These are phyloP conservation scores for Darevskia nairensis DNA, from an alignment of 2,797 vertebrate species.

Conservation along the genomic window DNA sequence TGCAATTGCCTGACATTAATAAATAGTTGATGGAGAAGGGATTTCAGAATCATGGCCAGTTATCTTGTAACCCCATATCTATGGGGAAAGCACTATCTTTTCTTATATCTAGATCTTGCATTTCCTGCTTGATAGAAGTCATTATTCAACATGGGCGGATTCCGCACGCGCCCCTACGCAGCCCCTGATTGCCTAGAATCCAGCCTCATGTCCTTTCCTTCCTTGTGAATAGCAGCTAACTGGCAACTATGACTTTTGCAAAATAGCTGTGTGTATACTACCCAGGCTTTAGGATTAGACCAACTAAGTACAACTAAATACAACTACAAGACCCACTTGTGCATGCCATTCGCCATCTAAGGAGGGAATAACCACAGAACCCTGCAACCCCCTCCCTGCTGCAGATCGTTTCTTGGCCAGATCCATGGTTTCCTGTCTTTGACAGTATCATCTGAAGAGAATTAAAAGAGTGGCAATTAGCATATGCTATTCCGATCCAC, in stretches of 20 bases:
- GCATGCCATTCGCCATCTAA: background rate
- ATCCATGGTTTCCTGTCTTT: slow-evolving; percentile 37
- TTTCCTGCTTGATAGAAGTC: background rate
- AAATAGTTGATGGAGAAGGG: background rate
- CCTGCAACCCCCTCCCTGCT: background rate
- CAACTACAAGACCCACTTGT: background rate
- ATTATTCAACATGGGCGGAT: background rate
- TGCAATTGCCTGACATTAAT: background rate
- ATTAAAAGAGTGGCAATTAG: slow-evolving; percentile 64
- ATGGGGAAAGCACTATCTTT: background rate
- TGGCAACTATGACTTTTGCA: background rate
- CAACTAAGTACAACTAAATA: background rate
- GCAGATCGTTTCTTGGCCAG: background rate
- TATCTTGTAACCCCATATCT: background rate
- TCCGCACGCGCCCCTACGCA: too few species aligned
- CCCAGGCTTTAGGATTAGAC: background rate
- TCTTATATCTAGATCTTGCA: background rate
- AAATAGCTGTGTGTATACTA: background rate
- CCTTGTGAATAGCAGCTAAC: background rate
- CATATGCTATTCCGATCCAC: slow-evolving; percentile 55
- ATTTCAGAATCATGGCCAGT: background rate
- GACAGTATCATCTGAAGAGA: slow-evolving; percentile 44
- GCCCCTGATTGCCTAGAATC: background rate
- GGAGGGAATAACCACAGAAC: background rate
- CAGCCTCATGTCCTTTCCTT: background rate